Percentiles rank a stretch among this genome's conserved stretches.
These are phyloP conservation scores for Drosophila rufa DNA, from an alignment of 1,140 invertebrate genomes.

Conservation along the genomic window DNA sequence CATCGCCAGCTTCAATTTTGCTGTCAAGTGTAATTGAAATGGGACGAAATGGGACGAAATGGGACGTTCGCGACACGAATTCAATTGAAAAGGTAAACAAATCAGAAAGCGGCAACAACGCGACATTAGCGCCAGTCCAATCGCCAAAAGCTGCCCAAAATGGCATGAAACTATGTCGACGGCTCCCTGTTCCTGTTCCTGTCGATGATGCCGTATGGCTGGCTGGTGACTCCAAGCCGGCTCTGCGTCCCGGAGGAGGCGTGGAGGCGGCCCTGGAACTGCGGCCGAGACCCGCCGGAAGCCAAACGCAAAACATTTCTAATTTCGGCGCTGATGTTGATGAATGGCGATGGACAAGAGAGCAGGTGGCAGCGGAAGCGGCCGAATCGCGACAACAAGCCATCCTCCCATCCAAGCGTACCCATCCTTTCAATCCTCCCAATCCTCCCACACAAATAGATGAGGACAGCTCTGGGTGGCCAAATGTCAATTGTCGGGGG, in stretches of 20 bases:
- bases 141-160: conserved; percentile 48
- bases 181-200: conserved; percentile 19
- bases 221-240: conserved; percentile 2
- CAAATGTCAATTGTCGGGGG: conserved; percentile 59
- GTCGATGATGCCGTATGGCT: conserved; percentile 38
- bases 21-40: conserved; percentile 58
- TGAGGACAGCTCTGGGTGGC: conserved; percentile 52
- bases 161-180: conserved; percentile 64
- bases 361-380: conserved; percentile 68
- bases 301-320: conserved; percentile 72
- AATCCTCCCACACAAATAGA: conserved; percentile 57
- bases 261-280: conserved; percentile 6
- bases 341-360: conserved; percentile 69
- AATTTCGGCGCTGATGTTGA: conserved; percentile 70
- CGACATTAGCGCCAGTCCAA: conserved; percentile 63
- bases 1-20: conserved; percentile 12
- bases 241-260: not conserved
- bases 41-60: conserved; percentile 28
- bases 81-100: conserved; percentile 78
- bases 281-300: conserved; percentile 37
- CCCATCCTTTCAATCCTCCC: not conserved
- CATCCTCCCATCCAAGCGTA: conserved; percentile 1
- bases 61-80: conserved; percentile 49
- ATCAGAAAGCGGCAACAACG: conserved; percentile 66
- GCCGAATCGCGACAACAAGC: conserved; percentile 71